Conservation (phyloP, 2,888 invertebrate genomes). For the Chalcosyrphus nemorum region DNA sequence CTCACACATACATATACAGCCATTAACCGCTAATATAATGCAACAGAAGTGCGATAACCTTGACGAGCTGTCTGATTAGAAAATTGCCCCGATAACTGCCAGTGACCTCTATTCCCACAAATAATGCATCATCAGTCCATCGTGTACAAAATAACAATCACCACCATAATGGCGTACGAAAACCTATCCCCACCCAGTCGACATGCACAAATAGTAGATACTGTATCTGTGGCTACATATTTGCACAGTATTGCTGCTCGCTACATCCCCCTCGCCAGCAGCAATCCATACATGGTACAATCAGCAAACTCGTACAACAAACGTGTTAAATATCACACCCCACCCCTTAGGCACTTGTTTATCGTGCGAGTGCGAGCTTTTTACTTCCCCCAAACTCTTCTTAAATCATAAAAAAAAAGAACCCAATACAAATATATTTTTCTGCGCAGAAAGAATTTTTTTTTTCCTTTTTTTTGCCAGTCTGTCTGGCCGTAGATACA, state of each 20-base stretch:
- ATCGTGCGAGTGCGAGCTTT: conserved; percentile 9
- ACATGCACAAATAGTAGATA: conserved; percentile 30
- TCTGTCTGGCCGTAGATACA: conserved; percentile 34
- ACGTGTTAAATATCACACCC: conserved; percentile 42
- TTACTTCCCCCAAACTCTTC: conserved; percentile 15
- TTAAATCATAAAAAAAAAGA: background rate
- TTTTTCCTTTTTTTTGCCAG: background rate
- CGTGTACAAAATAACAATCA: conserved; percentile 60
- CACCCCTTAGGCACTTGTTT: conserved; percentile 40
- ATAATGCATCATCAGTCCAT: conserved; percentile 77
- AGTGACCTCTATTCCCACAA: conserved; percentile 76
- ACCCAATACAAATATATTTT: conserved; percentile 16
- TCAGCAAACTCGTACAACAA: conserved; percentile 4
- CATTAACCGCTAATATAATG: conserved; percentile 15
- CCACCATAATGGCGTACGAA: conserved; percentile 29
- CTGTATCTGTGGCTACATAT: conserved; percentile 23
- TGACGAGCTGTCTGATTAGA: conserved; percentile 79
- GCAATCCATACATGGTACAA: background rate
- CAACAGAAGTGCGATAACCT: conserved; percentile 76
- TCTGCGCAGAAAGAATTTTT: conserved; percentile 33
- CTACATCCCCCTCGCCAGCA: conserved; percentile 8
- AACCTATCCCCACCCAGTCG: background rate
- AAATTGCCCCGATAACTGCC: conserved; percentile 80
- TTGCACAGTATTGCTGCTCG: conserved; percentile 19
- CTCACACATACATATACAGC: background rate